Evolutionary conservation across 92 coral and sea anemone species (phyloP).

Genomic region (Diadumene lineata): DNA sequence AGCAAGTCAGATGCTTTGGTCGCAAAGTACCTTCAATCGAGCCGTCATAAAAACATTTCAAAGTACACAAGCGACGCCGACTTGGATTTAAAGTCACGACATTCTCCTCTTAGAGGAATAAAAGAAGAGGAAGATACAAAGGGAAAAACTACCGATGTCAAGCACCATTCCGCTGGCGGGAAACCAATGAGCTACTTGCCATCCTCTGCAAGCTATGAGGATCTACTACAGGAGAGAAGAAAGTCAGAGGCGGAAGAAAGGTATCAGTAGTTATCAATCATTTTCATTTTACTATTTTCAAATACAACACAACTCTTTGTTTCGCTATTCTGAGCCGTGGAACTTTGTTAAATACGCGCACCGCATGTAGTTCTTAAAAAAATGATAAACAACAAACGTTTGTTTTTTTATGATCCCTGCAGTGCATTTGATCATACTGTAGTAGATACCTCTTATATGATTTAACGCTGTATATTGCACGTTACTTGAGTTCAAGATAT

Average conservation of each 20-base stretch:
- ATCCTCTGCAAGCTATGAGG: constrained; percentile 16
- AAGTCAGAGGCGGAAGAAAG: constrained; percentile 5
- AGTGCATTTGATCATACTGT: too few relatives aligned
- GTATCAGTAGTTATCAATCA: too few relatives aligned
- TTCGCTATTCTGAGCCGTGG: too few relatives aligned
- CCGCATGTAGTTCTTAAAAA: too few relatives aligned
- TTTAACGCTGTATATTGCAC: too few relatives aligned
- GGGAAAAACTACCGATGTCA: background rate
- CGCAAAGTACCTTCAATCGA: constrained; percentile 17
- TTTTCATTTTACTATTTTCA: too few relatives aligned
- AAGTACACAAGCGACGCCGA: constrained; percentile 12
- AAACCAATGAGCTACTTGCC: constrained; percentile 33
- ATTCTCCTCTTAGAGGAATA: constrained; percentile 15
- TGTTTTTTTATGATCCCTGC: too few relatives aligned
- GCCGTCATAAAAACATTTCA: constrained; percentile 13
- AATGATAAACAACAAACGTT: too few relatives aligned
- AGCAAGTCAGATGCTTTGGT: constrained; percentile 20
- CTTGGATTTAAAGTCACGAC: constrained; percentile 6
- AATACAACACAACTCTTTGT: too few relatives aligned
- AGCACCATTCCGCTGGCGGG: constrained; percentile 25
- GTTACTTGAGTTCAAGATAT: too few relatives aligned
- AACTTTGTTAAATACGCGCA: too few relatives aligned
- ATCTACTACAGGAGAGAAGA: constrained; percentile 15
- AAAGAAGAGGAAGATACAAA: constrained; percentile 18
- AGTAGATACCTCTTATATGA: too few relatives aligned